Percentiles rank a stretch among this genome's conserved stretches.
phyloP scores from a whole-genome alignment of 2,113 vertebrate species.

The Halichoerus grypus region DNA sequence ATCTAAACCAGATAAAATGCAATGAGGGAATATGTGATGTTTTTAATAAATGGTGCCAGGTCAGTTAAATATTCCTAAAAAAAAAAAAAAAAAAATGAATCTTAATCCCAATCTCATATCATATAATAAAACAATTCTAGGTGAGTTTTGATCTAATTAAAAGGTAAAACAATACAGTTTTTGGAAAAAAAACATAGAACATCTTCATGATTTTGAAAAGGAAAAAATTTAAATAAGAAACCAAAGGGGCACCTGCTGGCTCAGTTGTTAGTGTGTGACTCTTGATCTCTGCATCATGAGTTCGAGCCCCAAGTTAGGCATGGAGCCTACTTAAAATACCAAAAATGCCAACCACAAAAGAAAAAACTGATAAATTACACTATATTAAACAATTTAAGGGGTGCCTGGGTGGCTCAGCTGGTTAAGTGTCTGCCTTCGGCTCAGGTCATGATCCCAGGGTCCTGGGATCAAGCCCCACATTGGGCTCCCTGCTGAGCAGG shows the following conservation, averaged over 20 bases:
- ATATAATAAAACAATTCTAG: slow-evolving; percentile 46
- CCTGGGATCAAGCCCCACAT: no score
- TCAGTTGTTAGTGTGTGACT: neutral
- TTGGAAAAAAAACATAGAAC: neutral
- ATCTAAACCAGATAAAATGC: neutral
- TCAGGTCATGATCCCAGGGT: no score
- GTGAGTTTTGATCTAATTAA: slow-evolving; percentile 26
- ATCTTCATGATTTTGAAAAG: neutral
- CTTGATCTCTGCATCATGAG: neutral
- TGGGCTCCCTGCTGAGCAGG: no score
- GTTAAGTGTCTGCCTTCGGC: no score
- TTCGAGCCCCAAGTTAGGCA: neutral
- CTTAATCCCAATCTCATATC: slow-evolving; percentile 47
- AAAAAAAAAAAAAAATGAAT: neutral
- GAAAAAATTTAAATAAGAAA: neutral
- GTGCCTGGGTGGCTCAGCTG: no score
- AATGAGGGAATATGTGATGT: neutral
- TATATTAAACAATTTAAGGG: neutral
- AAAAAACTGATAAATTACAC: no score
- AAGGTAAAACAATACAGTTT: slow-evolving; percentile 25
- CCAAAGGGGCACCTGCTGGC: neutral
- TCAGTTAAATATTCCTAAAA: neutral
- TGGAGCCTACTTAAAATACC: neutral
- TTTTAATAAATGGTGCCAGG: slow-evolving; percentile 8
- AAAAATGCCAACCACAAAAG: neutral